Evolutionary conservation across 2,797 vertebrate genomes (phyloP).

Genomic region (Kryptolebias ocellatus): DNA sequence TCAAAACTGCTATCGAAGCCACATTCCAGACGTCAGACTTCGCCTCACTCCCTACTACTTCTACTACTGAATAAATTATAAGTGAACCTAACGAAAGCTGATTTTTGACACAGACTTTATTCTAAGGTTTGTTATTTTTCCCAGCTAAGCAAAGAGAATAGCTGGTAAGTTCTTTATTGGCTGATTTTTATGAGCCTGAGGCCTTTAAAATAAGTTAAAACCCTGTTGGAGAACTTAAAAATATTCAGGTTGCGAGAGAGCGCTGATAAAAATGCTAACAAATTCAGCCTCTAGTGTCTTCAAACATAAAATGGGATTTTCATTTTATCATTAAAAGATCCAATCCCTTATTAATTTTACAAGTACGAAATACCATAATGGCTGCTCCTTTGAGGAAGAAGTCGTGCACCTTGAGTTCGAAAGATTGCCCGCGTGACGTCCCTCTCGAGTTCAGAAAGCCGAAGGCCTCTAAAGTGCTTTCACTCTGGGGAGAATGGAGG

Average conservation of each 20-base stretch:
- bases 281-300: conserved; percentile 18
- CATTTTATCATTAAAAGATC: conserved; percentile 17
- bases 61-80: conserved; percentile 21
- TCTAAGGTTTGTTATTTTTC: conserved; percentile 13
- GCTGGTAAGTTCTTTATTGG: conserved; percentile 35
- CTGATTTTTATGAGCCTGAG: conserved; percentile 10
- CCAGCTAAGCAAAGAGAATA: conserved; percentile 1
- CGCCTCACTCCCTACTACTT: conserved; percentile 15
- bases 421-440: conserved; percentile 45
- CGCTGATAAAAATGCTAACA: conserved; percentile 26
- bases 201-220: conserved; percentile 21
- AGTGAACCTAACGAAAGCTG: conserved; percentile 16
- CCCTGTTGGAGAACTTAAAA: neutral
- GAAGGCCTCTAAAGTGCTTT: conserved; percentile 52
- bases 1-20: conserved; percentile 41
- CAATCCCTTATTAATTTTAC: conserved; percentile 29
- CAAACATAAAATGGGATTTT: conserved; percentile 26
- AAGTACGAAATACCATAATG: neutral
- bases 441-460: conserved; percentile 41
- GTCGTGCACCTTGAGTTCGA: conserved; percentile 43
- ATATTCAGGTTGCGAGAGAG: neutral
- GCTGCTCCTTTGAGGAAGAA: conserved; percentile 17
- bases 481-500: conserved; percentile 34
- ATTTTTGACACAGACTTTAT: conserved; percentile 8
- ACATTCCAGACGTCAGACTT: conserved; percentile 39